Conservation (phyloP, 2,113 vertebrate species). For the Micronisus gabar region DNA sequence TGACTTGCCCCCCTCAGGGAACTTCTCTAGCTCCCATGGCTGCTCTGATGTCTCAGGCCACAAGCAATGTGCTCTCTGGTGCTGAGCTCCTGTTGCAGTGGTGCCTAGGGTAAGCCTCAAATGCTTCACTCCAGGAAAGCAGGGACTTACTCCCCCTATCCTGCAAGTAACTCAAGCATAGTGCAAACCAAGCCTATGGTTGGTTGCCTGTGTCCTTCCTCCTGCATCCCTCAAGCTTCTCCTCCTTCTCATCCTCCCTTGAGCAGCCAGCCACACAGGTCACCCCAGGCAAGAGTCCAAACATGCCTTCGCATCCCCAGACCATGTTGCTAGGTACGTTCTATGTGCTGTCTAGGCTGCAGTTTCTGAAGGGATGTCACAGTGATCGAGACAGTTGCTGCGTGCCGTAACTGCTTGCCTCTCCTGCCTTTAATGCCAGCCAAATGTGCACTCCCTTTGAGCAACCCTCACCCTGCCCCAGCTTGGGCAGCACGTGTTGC, state of each 20-base stretch:
- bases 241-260: neutral
- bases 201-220: neutral
- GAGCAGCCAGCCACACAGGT: neutral
- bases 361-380: neutral
- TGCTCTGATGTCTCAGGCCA: neutral
- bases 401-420: neutral
- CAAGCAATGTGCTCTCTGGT: neutral
- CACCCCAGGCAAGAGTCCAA: neutral
- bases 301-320: rapidly evolving
- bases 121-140: neutral
- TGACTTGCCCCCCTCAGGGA: neutral
- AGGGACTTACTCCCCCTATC: neutral
- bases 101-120: neutral
- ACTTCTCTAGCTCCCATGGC: rapidly evolving
- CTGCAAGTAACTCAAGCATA: rapidly evolving
- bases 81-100: neutral
- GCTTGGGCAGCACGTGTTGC: neutral
- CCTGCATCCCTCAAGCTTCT: neutral
- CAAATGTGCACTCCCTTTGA: rapidly evolving
- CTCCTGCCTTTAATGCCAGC: neutral
- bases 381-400: neutral
- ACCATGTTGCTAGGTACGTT: neutral
- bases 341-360: rapidly evolving
- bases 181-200: neutral
- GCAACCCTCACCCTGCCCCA: neutral